Evolutionary conservation across 2,113 vertebrate genomes (phyloP).

Genomic region (Andinoacara biseriatus): DNA sequence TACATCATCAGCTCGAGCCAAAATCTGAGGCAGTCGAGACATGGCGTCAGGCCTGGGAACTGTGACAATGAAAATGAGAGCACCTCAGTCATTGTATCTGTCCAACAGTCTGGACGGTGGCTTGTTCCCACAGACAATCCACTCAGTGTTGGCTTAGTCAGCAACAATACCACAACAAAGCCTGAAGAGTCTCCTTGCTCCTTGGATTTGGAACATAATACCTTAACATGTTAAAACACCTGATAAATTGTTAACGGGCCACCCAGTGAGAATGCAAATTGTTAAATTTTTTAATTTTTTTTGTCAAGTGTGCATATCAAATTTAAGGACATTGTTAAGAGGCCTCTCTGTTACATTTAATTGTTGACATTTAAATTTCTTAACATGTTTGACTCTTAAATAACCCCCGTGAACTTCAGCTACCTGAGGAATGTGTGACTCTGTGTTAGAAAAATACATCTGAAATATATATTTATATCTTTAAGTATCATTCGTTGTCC

Average conservation of each 20-base stretch:
- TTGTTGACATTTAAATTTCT: too few species aligned
- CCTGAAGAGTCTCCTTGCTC: conserved; percentile 13
- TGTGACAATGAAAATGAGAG: conserved; percentile 69
- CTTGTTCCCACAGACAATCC: conserved; percentile 66
- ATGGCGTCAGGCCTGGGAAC: conserved; percentile 67
- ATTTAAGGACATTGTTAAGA: background rate
- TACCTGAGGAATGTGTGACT: conserved; percentile 43
- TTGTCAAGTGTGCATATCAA: background rate
- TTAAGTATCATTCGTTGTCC: conserved; percentile 12
- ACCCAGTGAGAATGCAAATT: background rate
- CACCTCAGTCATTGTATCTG: conserved; percentile 64
- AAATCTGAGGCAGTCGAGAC: conserved; percentile 64
- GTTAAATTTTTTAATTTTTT: background rate
- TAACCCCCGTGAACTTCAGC: conserved; percentile 55
- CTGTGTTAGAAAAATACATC: conserved; percentile 41
- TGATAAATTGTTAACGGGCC: background rate
- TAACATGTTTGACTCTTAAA: conserved; percentile 49
- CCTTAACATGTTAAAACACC: background rate
- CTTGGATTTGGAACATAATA: conserved; percentile 10
- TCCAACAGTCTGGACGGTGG: conserved; percentile 55
- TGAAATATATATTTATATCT: conserved; percentile 46
- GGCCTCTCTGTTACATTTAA: background rate
- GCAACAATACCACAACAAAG: conserved; percentile 50
- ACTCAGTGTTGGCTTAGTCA: conserved; percentile 65
- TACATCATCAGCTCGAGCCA: conserved; percentile 54